These are phyloP conservation scores for Hirtodrosophila trivittata DNA, from an alignment of 2,888 invertebrate species.

Conservation along the genomic window DNA sequence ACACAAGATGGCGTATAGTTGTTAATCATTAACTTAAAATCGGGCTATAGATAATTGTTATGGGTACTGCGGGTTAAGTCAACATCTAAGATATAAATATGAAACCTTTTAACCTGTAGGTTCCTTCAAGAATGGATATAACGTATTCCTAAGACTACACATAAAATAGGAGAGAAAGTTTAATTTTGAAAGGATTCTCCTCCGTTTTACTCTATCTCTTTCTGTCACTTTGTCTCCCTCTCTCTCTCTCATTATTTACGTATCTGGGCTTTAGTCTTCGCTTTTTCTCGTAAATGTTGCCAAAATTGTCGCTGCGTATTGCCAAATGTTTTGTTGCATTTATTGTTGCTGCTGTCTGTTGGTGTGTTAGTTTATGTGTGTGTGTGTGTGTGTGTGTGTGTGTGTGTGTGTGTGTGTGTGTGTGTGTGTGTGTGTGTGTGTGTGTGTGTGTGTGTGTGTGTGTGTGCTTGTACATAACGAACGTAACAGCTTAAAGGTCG, in stretches of 20 bases:
- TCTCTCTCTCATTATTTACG: not conserved
- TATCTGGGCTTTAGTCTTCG: slow-evolving; percentile 1
- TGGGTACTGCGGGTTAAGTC: no score
- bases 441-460: slow-evolving; percentile 18
- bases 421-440: slow-evolving; percentile 27
- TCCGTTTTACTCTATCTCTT: not conserved
- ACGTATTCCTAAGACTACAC: no score
- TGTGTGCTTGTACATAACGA: slow-evolving; percentile 59
- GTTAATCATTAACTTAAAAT: no score
- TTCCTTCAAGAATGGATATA: no score
- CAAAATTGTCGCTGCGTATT: slow-evolving; percentile 74
- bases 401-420: slow-evolving; percentile 43
- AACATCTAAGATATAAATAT: no score
- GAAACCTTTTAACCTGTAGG: no score
- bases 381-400: slow-evolving; percentile 40
- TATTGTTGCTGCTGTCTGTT: slow-evolving; percentile 20
- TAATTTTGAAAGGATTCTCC: no score
- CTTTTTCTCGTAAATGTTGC: slow-evolving; percentile 56
- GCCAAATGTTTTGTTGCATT: slow-evolving; percentile 47
- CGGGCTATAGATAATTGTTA: no score
- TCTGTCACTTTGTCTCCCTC: not conserved
- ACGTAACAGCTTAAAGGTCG: slow-evolving; percentile 61
- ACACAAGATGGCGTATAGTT: no score
- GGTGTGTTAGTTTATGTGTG: slow-evolving; percentile 13
- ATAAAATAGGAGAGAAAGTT: no score